Evolutionary conservation across 2,888 invertebrate species (phyloP).

Genomic region (Taphrorychus bicolor): DNA sequence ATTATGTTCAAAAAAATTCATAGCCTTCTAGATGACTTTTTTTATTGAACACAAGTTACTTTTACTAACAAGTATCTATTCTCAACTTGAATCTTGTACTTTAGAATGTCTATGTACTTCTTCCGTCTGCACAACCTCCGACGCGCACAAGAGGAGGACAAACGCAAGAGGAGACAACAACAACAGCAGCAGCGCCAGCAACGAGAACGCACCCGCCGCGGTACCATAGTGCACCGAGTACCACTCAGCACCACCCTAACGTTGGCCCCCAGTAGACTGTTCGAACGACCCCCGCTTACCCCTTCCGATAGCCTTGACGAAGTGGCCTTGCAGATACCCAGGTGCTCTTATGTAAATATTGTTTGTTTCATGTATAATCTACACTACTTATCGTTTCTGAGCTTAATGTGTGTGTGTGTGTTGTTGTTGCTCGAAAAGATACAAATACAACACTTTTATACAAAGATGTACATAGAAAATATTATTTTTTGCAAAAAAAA

Average conservation of each 20-base stretch:
- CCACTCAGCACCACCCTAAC: slow-evolving; percentile 68
- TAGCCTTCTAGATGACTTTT: too few relatives aligned
- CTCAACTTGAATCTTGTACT: neutral
- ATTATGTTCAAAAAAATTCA: too few relatives aligned
- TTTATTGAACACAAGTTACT: too few relatives aligned
- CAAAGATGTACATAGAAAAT: too few relatives aligned
- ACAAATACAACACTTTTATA: too few relatives aligned
- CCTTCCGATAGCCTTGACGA: slow-evolving; percentile 91
- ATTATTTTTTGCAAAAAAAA: too few relatives aligned
- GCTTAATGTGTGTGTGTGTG: too few relatives aligned
- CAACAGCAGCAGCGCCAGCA: slow-evolving; percentile 55
- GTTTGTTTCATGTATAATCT: slow-evolving; percentile 1
- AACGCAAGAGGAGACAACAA: slow-evolving; percentile 65
- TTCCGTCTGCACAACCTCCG: slow-evolving; percentile 92
- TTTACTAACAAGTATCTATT: too few relatives aligned
- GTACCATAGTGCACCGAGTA: slow-evolving; percentile 57
- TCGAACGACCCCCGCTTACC: slow-evolving; percentile 83
- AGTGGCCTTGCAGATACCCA: slow-evolving; percentile 91
- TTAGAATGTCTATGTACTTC: slow-evolving; percentile 93
- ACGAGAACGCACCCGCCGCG: slow-evolving; percentile 52
- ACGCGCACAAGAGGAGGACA: slow-evolving; percentile 81
- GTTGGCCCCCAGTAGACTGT: slow-evolving; percentile 79
- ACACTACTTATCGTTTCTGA: slow-evolving; percentile 10
- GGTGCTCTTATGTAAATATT: slow-evolving; percentile 65
- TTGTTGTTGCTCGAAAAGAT: too few relatives aligned